phyloP scores from a whole-genome alignment of 2,797 vertebrate species.

The Zalophus californianus region DNA sequence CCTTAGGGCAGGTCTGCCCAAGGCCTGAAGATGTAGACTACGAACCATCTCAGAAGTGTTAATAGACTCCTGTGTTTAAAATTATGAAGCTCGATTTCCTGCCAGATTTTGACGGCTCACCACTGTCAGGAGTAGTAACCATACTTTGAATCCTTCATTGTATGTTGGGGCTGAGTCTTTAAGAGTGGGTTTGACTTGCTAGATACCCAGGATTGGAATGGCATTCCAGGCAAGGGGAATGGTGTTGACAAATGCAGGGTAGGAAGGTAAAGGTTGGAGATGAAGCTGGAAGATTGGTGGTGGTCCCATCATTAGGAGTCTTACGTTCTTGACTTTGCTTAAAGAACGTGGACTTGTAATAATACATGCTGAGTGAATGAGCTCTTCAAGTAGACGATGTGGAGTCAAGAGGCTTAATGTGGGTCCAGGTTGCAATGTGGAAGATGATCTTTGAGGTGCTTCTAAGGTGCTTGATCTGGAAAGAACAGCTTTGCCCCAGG shows the following conservation, averaged over 20 bases:
- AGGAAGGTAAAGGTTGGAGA: background rate
- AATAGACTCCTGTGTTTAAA: background rate
- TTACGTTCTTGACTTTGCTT: background rate
- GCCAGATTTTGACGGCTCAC: background rate
- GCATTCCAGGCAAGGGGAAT: background rate
- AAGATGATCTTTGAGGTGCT: background rate
- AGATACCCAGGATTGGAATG: background rate
- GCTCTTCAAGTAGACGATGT: background rate
- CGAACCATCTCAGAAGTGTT: background rate
- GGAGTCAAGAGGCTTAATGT: background rate
- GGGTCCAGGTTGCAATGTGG: background rate
- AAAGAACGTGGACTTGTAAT: background rate
- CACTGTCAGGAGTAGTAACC: background rate
- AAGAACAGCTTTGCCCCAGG: background rate
- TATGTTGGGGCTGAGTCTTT: background rate
- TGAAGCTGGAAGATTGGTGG: background rate
- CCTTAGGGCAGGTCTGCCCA: background rate
- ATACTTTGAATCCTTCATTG: background rate
- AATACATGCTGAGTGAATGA: background rate
- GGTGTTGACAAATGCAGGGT: background rate
- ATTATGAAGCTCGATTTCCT: background rate
- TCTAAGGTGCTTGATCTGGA: background rate
- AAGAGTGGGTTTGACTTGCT: background rate
- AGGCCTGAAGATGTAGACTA: background rate
- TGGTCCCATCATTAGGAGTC: background rate